Base-by-base conservation (phyloP, 2,113 vertebrate genomes). In the Ovis canadensis region DNA sequence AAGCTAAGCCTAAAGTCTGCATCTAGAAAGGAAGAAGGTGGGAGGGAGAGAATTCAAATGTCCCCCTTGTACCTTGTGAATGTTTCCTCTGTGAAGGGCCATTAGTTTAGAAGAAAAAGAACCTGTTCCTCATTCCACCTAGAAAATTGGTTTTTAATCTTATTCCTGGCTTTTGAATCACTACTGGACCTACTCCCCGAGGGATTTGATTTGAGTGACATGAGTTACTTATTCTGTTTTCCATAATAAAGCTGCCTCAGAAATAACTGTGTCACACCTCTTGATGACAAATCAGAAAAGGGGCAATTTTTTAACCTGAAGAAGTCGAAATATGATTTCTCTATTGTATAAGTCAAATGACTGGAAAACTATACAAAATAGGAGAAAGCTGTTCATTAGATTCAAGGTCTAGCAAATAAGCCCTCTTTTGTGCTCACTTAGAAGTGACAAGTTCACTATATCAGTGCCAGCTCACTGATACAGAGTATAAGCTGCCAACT, bases 141-240 rank as follows among this genome's bases (percentile, higher is more conserved):
- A 59, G 96, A 96, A 98, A 96, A 98, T 98, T 97, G 74, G 78
- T 90, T 98, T 98, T 96, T 96, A 96, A 96, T 98, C 91, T 98
- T 94, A 83, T 90, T 96, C 82, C 95, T 50, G 62, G 74, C 64
- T 95, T 96, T 97, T 93, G 88, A 95, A 92, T 98, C 2, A 2
- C 80, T 87, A 29, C 90, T 84, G 90, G 84, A 88, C 91, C 80
- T 88, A 14, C 25, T 96, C 87, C 88, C 93, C 45, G 13, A 81
- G 89, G 93, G 84, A 93, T 54, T 62, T 88, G 80, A 95, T 96
- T 97, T 97, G 93, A 98, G 80, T 90, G 95, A 96, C 87, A 54
- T 78, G 95, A 95, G 59, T 98, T 97, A 78, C 86, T 97, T 96
- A 94, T 85, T 98, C 91, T 97, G 50, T 95, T 97, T 97, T 98